Evolutionary conservation across 2,888 invertebrate species (phyloP), one percentile per base, ranked within the genome.

Genomic region (Rhodophaea formosa): DNA sequence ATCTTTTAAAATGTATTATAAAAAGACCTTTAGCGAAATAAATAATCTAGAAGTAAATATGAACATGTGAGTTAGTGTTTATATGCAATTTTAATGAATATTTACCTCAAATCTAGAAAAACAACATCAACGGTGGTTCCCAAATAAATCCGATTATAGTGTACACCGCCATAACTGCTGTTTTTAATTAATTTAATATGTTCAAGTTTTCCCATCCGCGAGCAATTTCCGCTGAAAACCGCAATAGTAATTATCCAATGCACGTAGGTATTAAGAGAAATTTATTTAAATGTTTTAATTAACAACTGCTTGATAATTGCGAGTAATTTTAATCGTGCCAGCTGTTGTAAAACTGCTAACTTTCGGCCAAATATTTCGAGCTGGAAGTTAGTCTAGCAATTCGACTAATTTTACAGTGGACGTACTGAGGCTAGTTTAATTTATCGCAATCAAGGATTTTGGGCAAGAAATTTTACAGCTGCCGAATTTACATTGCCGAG

Each of bases 261-360:
- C 49, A 51, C 17, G 23, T 5, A 23, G 3, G 16, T 7, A 32
- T 49, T n/a, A 7, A n/a, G 49, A 32, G 30, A 32, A 32, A 49
- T 49, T 15, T 10, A 16, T 51, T 51, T 29, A 32, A 16, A 51
- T 16, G 32, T 51, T 51, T 32, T 51, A 32, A 32, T 51, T 51
- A 51, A 51, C 32, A 51, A 49, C 49, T 32, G 32, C 49, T 51
- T 49, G 23, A 46, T 46, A 10, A 32, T 32, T 51, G 0, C 12
- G 12, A 47, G 46, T 47, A 29, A 47, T 29, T 47, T 47, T 47
- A 29, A 47, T 29, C n/a, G 46, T 1, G 32, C 16, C n/a, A 32
- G 32, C 49, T 30, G 14, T 29, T 49, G 15, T 8, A 35, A 51
- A 3, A 23, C 23, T 23, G 12, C 10, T 1, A 32, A 51, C 16